Percentiles rank a stretch among this genome's conserved stretches.
Evolutionary conservation across 2,888 invertebrate species (phyloP).

Genomic region (Cephalotes varians): DNA sequence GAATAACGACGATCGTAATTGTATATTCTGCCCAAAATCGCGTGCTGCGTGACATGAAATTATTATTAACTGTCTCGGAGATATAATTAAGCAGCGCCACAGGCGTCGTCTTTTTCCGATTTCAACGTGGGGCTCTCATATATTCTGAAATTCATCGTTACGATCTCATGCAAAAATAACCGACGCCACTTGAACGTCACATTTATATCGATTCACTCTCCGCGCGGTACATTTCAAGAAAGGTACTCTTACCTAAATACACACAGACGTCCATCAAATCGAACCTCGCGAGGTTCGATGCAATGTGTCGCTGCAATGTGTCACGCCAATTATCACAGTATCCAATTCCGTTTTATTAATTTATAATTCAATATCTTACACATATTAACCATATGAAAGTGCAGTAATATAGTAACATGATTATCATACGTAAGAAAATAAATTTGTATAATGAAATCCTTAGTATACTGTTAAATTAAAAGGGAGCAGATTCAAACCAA

Average conservation of each 20-base stretch:
- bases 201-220: conserved; percentile 34
- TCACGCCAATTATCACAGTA: neutral
- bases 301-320: neutral
- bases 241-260: conserved; percentile 35
- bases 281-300: neutral
- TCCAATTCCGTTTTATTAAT: neutral
- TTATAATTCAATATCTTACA: neutral
- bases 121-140: neutral
- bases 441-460: neutral
- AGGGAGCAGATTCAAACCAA: too few species aligned
- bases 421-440: neutral
- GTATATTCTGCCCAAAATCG: conserved; percentile 34
- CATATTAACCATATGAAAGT: neutral
- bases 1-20: conserved; percentile 51
- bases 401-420: neutral
- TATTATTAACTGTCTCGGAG: conserved; percentile 34
- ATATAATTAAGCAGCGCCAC: conserved; percentile 37
- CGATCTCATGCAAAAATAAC: conserved; percentile 39
- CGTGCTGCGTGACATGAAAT: conserved; percentile 40
- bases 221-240: conserved; percentile 8
- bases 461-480: too few species aligned
- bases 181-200: conserved; percentile 40
- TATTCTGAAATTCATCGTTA: conserved; percentile 24
- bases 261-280: conserved; percentile 26
- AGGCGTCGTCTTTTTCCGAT: conserved; percentile 33